A percentile compares a stretch with the other conserved stretches of the same genome.
Evolutionary conservation across 2,888 invertebrate genomes (phyloP).

Genomic region (Caenorhabditis doughertyi): DNA sequence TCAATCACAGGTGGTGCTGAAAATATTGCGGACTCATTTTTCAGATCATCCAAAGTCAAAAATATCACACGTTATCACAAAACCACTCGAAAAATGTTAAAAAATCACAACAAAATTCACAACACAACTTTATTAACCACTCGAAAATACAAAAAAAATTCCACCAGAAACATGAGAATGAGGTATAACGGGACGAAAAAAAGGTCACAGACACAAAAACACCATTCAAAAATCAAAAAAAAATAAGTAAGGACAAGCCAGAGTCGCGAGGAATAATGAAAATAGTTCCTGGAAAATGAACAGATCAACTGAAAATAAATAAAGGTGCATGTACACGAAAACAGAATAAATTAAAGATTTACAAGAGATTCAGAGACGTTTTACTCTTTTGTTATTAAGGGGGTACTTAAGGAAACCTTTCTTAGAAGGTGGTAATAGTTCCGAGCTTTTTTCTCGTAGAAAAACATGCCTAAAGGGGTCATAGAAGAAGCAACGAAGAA

Average conservation of each 20-base stretch:
- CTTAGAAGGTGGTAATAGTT: constrained; percentile 8
- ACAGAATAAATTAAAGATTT: background rate
- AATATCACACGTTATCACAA: background rate
- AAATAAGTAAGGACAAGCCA: constrained; percentile 61
- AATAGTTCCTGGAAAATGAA: constrained; percentile 30
- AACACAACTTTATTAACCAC: constrained; percentile 23
- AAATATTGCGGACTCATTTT: too few species aligned
- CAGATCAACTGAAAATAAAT: constrained; percentile 46
- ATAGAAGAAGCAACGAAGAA: constrained; percentile 53
- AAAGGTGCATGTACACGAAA: background rate
- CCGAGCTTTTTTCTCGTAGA: constrained; percentile 49
- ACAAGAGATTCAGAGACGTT: constrained; percentile 16
- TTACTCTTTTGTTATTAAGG: constrained; percentile 40
- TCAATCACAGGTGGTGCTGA: constrained; percentile 84
- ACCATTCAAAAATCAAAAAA: constrained; percentile 6
- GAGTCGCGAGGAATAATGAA: constrained; percentile 57
- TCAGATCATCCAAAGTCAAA: background rate
- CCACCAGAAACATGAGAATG: background rate
- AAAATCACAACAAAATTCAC: constrained; percentile 13
- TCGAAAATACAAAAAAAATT: background rate
- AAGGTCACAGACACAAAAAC: background rate
- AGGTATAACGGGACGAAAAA: background rate
- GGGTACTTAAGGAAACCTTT: constrained; percentile 60
- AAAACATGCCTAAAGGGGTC: constrained; percentile 51
- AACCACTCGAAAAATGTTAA: constrained; percentile 11